Base-by-base conservation (phyloP, 2,797 vertebrate genomes). In the Cichlasoma orientale region DNA sequence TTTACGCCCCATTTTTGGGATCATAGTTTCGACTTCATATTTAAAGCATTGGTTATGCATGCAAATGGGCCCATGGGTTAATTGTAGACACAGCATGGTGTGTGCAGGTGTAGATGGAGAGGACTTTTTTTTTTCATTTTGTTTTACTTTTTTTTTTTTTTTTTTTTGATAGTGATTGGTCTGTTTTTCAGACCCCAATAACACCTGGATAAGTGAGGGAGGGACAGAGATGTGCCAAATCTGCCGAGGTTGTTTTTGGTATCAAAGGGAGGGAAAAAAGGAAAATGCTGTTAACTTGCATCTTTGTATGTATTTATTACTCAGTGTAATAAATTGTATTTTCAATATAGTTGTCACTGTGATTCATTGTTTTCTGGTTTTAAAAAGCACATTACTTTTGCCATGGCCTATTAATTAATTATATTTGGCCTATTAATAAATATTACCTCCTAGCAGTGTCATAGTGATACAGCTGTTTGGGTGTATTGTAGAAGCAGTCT, bases 241-340 rank as follows among this genome's bases (percentile, higher is more conserved):
- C 73, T 92, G 86, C 92, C 89, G 57, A 88, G 75, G 85, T 85
- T 86, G 88, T 80, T 92, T 95, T 93, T 94, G 93, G 90, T 94
- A 93, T 90, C 72, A 79, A 82, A 84, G 66, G 59, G 52, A 80
- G 84, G 77, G 69, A 56, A 75, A 81, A 90, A 90, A 88, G 78
- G 90, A 94, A 95, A 93, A 94, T 92, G 91, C 92, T 94, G 93
- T 94, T 93, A 94, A 94, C 93, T 92, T 95, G 93, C 93, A 94
- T 93, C 92, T 95, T 95, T 95, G 93, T 95, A 95, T 94, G 94
- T 96, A 96, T 96, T 96, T 96, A 95, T 96, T 96, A 96, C 95
- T 94, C 91, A 87, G 91, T 93, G 95, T 95, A 95, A 96, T 96
- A 95, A 95, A 95, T 94, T 96, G 95, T 98, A 98, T 99, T 99